Evolutionary conservation across 2,797 vertebrate genomes (phyloP), one percentile per base, ranked within the genome.

Genomic region (Pygocentrus nattereri): DNA sequence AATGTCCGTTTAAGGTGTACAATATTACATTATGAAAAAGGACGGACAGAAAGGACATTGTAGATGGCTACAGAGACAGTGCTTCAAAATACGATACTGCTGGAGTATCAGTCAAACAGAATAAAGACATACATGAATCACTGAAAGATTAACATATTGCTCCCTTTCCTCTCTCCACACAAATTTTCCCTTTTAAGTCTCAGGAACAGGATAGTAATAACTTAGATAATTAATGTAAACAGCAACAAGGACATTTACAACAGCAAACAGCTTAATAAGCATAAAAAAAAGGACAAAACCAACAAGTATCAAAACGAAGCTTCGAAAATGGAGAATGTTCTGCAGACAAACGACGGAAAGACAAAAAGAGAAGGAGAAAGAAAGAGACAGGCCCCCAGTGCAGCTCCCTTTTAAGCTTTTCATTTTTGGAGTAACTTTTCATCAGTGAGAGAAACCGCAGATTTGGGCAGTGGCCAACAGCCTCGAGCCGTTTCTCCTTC

Each of bases 161-260:
- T 62, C 18, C 8, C 0, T n/a, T 8, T 31, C 6, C 52, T 47
- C 18, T 79, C 6, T 49, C 18, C 27, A 18, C 15, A 71, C 50
- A 56, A 11, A 54, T 34, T 84, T 79, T 77, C 81, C 71, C 85
- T 85, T 86, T 71, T 70, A 11, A 44, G 70, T 81, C 81, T 62
- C 16, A 86, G 74, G 59, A 86, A 82, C 54, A 75, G 31, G 72
- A 77, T 19, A 68, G 73, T 64, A 89, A 87, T 86, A 87, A 85
- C 76, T 86, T 83, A 84, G 62, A 74, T 56, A 82, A 79, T 76
- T 83, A 74, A 83, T 76, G 76, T 84, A 87, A 84, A 83, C 81
- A 83, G 73, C 74, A 67, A 84, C 34, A 65, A 73, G 62, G 41
- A 82, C 65, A 65, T 79, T 79, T 77, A 87, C 58, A 58, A 82